Conservation (phyloP, 2,113 vertebrate genomes). For the Semicossyphus pulcher region DNA sequence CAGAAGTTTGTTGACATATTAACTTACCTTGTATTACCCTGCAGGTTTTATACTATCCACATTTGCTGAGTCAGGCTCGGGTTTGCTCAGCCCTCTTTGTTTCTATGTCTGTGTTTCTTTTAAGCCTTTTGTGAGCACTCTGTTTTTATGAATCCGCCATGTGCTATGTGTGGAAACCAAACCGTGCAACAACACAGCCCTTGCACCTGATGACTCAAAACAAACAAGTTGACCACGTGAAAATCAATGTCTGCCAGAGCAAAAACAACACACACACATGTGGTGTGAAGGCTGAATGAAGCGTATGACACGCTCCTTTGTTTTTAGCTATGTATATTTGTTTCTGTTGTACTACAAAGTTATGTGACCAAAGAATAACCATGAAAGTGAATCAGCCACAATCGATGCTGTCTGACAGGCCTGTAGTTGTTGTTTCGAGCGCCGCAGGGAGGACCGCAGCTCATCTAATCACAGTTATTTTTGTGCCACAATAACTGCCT, state of each 20-base stretch:
- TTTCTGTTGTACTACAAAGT: slow-evolving; percentile 3
- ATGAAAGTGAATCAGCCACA: not conserved
- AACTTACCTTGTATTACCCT: not conserved
- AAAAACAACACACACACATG: slow-evolving; percentile 32
- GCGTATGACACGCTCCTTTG: slow-evolving; percentile 6
- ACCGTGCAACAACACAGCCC: not conserved
- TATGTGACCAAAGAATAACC: slow-evolving; percentile 12
- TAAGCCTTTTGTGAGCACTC: not conserved
- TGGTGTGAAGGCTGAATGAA: slow-evolving; percentile 21
- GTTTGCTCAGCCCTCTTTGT: not conserved
- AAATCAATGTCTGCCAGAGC: slow-evolving; percentile 40
- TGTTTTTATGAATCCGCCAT: not conserved
- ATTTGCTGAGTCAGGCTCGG: slow-evolving; percentile 14
- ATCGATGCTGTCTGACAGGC: not conserved
- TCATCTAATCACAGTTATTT: slow-evolving; percentile 48
- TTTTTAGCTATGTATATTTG: slow-evolving; percentile 9
- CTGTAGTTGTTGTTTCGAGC: slow-evolving; percentile 47
- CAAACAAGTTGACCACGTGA: slow-evolving; percentile 29
- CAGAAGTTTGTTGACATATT: not conserved
- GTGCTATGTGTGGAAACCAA: not conserved
- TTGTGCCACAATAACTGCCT: slow-evolving; percentile 28
- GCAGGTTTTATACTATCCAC: not conserved
- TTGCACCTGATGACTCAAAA: slow-evolving; percentile 6
- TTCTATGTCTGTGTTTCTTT: slow-evolving; percentile 4
- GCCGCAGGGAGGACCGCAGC: not conserved